Base-by-base conservation (phyloP, 2,797 vertebrate species). In the Syndactyla subalaris region DNA sequence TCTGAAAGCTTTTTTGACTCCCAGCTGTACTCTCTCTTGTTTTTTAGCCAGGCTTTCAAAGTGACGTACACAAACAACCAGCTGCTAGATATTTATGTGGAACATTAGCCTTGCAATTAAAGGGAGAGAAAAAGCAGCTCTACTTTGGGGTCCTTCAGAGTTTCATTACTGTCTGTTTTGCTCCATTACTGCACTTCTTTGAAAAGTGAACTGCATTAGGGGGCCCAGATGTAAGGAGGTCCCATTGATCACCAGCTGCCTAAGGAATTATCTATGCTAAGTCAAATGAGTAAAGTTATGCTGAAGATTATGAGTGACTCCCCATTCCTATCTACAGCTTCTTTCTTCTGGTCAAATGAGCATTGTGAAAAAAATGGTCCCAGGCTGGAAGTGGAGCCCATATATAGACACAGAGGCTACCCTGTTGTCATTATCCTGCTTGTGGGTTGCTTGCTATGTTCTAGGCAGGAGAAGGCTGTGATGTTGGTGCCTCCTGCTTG, bases 21-120 rank as follows among this genome's bases (percentile, higher is more conserved):
- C 73, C 93, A 95, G 91, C 95, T 97, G 95, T 93, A 95, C 19
- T 90, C 41, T 29, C 85, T 67, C 88, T 95, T 96, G 88, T 92
- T 89, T 89, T 95, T 92, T 59, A 95, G 80, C 80, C 59, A 77
- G 80, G 80, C 92, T 95, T 96, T 96, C 89, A 92, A 85, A 93
- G 90, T 52, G 67, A 88, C 93, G 67, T 57, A 57, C 54, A 93
- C 92, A 96, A 96, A 90, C 82, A 95, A 95, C 82, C 96, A 97
- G 95, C 94, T 96, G 96, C 94, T 93, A 86, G 93, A 95, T 92
- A 95, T 95, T 95, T 86, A 82, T 96, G 85, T 85, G 67, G 81
- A 96, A 95, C 88, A 79, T 94, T 92, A 94, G 77, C 79, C 85
- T 93, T 84, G 88, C 85, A 96, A 96, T 95, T 95, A 95, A 92